Base-by-base conservation (phyloP, 2,113 vertebrate genomes). In the Mus pahari region DNA sequence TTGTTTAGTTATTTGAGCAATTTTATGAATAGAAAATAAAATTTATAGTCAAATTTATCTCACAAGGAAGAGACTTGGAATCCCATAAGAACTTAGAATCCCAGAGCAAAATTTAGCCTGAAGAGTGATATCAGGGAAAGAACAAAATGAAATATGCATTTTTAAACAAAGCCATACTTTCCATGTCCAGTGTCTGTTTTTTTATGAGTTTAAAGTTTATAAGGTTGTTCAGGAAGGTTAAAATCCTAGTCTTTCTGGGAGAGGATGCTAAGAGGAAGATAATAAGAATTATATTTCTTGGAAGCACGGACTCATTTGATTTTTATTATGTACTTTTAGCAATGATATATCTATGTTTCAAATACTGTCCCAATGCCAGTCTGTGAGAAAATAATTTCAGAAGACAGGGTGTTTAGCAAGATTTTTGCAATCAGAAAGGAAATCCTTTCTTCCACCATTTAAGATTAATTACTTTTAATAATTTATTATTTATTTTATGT, bases 1-100 rank as follows among this genome's bases (percentile, higher is more conserved):
- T 88, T 92, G 39, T 68, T 78, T 39, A 92, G 45, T 89, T 93
- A 75, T 94, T n/a, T 0, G 0, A 93, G 17, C 13, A 86, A 3
- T 94, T 86, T 94, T 62, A 45, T 95, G 42, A 86, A 96, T 82
- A 81, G 74, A 71, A 96, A 92, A 89, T 93, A 96, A 93, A 91
- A 94, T 70, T 92, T 64, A 84, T 33, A 92, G 22, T 53, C 33
- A 5, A 70, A 86, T 90, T 86, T 62, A 81, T 33, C 20, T 95
- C 64, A 79, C 68, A 96, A 62, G 89, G 33, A 89, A 31, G 33
- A 60, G 7, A 8, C 48, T 78, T 91, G 86, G 33, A n/a, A 89
- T 84, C 86, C 74, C 48, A 0, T 75, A 45, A 79, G 39, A 94
- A 75, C 3, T 66, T 66, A 89, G 42, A 83, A 66, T 89, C 89